Evolutionary conservation across 2,113 vertebrate genomes (phyloP), one percentile per base, ranked within the genome.

Genomic region (Seriola dumerili): DNA sequence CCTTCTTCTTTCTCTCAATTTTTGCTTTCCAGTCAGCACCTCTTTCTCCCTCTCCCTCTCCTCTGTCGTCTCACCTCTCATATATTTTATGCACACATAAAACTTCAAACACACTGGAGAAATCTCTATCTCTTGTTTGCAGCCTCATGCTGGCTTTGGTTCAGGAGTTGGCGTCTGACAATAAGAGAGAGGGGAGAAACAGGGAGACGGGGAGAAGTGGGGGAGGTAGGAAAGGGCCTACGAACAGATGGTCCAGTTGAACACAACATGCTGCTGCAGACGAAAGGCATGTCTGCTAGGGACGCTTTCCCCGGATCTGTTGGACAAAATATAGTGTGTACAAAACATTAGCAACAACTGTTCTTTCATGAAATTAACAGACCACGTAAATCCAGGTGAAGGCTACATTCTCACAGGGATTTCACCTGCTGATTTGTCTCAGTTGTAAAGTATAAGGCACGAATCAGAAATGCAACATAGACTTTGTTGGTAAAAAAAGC

Each of bases 11-110:
- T 64, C 29, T 7, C 77, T 7, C 1, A 3, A 5, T 21, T 69
- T 76, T 69, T 72, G 65, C 55, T 36, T 10, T 73, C 32, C 23
- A 79, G 8, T 78, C 50, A 9, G 23, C 57, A n/a, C n/a, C 36
- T 63, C 57, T 63, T 52, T n/a, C 77, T 77, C 14, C n/a, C 34
- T 66, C 32, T 57, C 66, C 17, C 54, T 17, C 32, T 59, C 38
- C 61, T 46, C 52, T 14, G 3, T 81, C 54, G 23, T 88, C 34
- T 80, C 25, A 23, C 72, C 75, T 62, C 38, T 64, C 25, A 23
- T 68, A 9, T 48, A 46, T 88, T 94, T 90, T 80, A 82, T 80
- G 68, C 61, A 57, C 78, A 70, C 75, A 83, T 87, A 78, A 83
- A 88, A 86, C 68, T 76, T 42, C 21, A 55, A 69, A 83, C 67